Percentiles rank a stretch among this genome's conserved stretches.
Evolutionary conservation across 2,888 invertebrate species (phyloP).

Genomic region (Apomyelois bistriatella): DNA sequence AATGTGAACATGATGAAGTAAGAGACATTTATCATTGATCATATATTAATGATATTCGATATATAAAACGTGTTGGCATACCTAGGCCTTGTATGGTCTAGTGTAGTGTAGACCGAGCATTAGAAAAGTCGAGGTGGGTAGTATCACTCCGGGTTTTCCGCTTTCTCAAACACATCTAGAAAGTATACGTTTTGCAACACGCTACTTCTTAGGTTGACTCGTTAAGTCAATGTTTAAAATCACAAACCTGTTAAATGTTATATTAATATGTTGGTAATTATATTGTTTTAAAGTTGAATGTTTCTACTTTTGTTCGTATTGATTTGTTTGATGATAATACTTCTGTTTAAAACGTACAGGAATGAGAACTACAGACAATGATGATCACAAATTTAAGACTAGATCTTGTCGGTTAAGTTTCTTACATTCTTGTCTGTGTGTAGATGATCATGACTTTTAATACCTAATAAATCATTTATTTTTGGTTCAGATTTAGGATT

Average conservation of each 20-base stretch:
- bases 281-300: not conserved
- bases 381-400: no score
- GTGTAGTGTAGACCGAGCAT: constrained; percentile 19
- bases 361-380: no score
- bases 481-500: no score
- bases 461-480: no score
- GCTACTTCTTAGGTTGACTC: constrained; percentile 18
- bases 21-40: no score
- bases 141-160: constrained; percentile 56
- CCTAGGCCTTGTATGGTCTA: not conserved
- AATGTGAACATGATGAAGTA: no score
- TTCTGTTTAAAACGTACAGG: no score
- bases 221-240: constrained; percentile 11
- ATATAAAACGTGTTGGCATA: no score
- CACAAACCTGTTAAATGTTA: constrained; percentile 10
- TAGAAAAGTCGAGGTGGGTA: constrained; percentile 45
- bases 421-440: no score
- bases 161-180: constrained; percentile 47
- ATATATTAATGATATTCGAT: no score
- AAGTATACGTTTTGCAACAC: constrained; percentile 9
- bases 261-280: constrained; percentile 7
- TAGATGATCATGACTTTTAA: no score
- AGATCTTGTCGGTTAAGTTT: no score
- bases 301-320: not conserved
- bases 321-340: not conserved